These are phyloP conservation scores for Pteropus rufus DNA, from an alignment of 2,797 vertebrate species.

Conservation along the genomic window DNA sequence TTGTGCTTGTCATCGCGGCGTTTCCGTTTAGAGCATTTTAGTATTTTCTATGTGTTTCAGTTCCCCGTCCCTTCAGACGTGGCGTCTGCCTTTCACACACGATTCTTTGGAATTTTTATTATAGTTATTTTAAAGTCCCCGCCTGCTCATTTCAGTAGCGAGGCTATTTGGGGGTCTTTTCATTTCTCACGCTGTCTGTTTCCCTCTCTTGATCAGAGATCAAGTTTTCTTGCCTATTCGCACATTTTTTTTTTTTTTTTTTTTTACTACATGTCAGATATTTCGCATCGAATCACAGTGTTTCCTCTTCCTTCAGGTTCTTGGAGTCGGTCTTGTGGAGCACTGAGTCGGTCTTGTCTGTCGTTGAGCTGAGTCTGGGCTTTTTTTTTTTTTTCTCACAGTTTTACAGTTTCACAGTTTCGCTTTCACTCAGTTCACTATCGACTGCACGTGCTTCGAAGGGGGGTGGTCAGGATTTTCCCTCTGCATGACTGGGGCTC, in stretches of 20 bases:
- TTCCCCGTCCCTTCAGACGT: neutral
- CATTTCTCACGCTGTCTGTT: neutral
- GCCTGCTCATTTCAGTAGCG: neutral
- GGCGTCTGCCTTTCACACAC: neutral
- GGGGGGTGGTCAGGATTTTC: neutral
- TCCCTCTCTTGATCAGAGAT: neutral
- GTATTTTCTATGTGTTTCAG: neutral
- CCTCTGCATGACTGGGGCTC: neutral
- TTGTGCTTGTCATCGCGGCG: neutral
- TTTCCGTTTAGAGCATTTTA: neutral
- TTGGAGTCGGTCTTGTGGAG: neutral
- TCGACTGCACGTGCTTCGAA: neutral
- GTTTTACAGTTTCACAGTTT: neutral
- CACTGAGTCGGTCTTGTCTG: accelerated
- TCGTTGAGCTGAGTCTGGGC: neutral
- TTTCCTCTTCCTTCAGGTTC: neutral
- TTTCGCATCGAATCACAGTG: neutral
- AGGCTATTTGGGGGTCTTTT: neutral
- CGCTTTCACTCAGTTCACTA: neutral
- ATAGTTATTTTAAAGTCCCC: neutral
- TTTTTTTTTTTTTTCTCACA: too few relatives aligned
- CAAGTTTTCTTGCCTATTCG: neutral
- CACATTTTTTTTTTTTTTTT: neutral
- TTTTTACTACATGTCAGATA: neutral
- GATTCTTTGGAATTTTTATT: neutral